Evolutionary conservation across 2,113 vertebrate genomes (phyloP).

Genomic region (Fregata magnificens): DNA sequence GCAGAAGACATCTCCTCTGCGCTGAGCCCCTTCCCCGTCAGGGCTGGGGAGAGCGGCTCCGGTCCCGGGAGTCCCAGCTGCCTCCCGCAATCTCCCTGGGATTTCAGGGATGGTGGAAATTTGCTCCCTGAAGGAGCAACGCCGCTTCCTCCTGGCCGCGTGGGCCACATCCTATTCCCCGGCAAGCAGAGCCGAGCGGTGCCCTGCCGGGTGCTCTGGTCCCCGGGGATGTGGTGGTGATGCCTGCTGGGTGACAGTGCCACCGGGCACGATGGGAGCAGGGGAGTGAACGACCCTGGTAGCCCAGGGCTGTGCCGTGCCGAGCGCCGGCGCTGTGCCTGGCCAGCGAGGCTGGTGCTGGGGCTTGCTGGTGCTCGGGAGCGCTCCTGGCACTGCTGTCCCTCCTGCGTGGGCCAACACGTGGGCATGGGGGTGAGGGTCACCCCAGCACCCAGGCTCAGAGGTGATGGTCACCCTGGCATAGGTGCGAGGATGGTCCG

Average conservation of each 20-base stretch:
- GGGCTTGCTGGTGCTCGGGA: neutral
- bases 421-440: neutral
- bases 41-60: neutral
- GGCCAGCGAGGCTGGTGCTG: neutral
- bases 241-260: neutral
- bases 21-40: neutral
- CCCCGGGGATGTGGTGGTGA: neutral
- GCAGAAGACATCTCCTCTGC: neutral
- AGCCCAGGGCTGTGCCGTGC: neutral
- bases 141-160: fast-evolving
- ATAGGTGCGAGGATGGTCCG: no score
- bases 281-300: neutral
- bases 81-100: neutral
- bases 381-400: neutral
- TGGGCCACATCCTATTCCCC: neutral
- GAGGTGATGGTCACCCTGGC: no score
- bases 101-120: neutral
- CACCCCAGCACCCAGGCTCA: no score
- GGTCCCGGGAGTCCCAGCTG: neutral
- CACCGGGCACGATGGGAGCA: neutral
- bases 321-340: neutral
- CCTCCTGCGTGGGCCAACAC: neutral
- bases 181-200: neutral
- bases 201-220: neutral
- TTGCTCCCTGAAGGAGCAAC: neutral